These are phyloP conservation scores for Bradypus variegatus DNA, from an alignment of 2,797 vertebrate species.

Conservation along the genomic window DNA sequence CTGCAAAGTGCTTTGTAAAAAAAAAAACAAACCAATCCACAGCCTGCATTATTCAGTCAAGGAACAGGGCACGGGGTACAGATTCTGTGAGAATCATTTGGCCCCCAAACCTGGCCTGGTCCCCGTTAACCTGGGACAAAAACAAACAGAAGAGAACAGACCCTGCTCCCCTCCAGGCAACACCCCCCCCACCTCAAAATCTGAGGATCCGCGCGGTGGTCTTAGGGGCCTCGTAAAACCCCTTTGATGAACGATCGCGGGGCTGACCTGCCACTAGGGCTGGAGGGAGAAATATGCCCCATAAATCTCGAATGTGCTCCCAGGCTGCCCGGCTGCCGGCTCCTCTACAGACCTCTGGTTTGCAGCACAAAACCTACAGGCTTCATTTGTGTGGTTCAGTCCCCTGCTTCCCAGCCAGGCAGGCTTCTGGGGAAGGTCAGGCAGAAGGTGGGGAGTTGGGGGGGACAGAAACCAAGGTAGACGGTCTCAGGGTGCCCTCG, in stretches of 20 bases:
- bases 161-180: rapidly evolving
- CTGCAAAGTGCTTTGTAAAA: neutral
- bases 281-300: neutral
- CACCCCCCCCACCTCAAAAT: neutral
- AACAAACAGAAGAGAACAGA: neutral
- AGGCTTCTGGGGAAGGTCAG: neutral
- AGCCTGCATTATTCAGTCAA: neutral
- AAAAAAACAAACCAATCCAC: neutral
- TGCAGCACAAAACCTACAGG: neutral
- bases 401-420: neutral
- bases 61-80: neutral
- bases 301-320: conserved; percentile 37
- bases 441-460: rapidly evolving
- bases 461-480: neutral
- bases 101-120: neutral
- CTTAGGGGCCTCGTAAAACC: conserved; percentile 39
- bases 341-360: conserved; percentile 11
- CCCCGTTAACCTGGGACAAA: neutral
- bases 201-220: neutral
- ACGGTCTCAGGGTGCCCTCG: no score
- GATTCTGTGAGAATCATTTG: neutral
- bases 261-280: neutral
- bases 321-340: conserved; percentile 6
- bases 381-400: neutral
- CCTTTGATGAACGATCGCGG: conserved; percentile 24